Base-by-base conservation (phyloP, 1,140 invertebrate genomes). In the Drosophila willistoni region DNA sequence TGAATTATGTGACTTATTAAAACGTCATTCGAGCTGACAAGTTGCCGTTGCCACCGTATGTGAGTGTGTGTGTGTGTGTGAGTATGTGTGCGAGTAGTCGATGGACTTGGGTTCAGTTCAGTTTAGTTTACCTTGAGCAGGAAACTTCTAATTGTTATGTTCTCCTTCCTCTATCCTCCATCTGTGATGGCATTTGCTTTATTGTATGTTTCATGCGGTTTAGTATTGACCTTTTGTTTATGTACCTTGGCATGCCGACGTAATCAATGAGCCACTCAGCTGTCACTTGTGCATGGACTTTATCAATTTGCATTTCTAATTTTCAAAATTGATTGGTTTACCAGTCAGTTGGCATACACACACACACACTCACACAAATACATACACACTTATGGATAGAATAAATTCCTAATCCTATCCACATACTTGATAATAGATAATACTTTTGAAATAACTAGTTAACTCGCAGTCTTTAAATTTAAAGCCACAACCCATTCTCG, bases 1-100 rank as follows among this genome's bases (percentile, higher is more conserved):
- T 89, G 85, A 89, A 89, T 89, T 89, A 89, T 89, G 84, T 89
- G 84, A 89, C 84, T 89, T 89, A 89, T 89, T 89, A 89, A 89
- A 89, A 89, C 84, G 84, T 89, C 84, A 84, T 89, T 73, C 77
- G 77, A 84, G 79, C 84, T 89, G 84, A 87, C 84, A 87, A 89
- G 84, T 89, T 89, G 84, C 80, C 78, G 80, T 79, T 85, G 82
- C 82, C 78, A 86, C 81, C 68, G 81, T 62, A 66, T 51, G 33
- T 29, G 54, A 33, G 33, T 66, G 63, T 71, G 57, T 34, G 55
- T 7, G 17, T 33, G 7, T 29, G 68, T 42, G 44, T 64, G 66
- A 63, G 60, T 36, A 60, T 41, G 42, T 62, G 12, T 7, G 60
- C 41, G 9, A 9, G 34, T 44, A n/a, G 6, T 29, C 22, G 25